Evolutionary conservation across 2,888 invertebrate genomes (phyloP), one percentile per base, ranked within the genome.

Genomic region (Hydrotaea cyrtoneurina): DNA sequence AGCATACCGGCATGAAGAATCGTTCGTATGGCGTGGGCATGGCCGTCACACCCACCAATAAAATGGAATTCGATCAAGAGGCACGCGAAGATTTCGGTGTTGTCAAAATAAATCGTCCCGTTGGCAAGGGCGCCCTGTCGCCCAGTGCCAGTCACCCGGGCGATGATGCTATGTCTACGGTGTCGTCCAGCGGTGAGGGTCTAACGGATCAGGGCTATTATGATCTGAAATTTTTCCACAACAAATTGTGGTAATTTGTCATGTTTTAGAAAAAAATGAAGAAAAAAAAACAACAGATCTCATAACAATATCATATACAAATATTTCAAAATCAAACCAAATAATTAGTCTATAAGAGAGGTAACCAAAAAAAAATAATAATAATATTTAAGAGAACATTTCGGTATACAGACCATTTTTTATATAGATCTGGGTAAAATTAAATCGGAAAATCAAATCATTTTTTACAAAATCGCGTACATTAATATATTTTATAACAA

Each of bases 201-300:
- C 92, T 93, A 82, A 95, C 95, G 21, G 94, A 94, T 71, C 94
- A 94, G 88, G 95, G 95, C 59, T 96, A 94, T 91, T 94, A 96
- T 88, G 96, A 96, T 92, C 93, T 96, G 59, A 96, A 96, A 90
- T 96, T 96, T 92, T 95, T 95, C 91, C 96, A 96, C 92, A 96
- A 95, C 88, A 95, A 95, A 88, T 93, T 96, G 88, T 96, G 96
- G 96, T 96, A 95, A 89, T 89, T 43, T 55, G 62, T 11, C 31
- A 55, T 13, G 15, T n/a, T n/a, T 31, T 43, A 31, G n/a, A n/a
- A 31, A 31, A 7, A 31, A 31, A 31, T 31, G 39, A 4, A 39
- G 10, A 3, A 39, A 39, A 39, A 11, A 43, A 36, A 23, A 64
- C 10, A 19, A 36, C 26, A 36, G 7, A 75, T 46, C 13, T 19